Conservation (phyloP, 2,113 vertebrate genomes). For the Speoplatyrhinus poulsoni region DNA sequence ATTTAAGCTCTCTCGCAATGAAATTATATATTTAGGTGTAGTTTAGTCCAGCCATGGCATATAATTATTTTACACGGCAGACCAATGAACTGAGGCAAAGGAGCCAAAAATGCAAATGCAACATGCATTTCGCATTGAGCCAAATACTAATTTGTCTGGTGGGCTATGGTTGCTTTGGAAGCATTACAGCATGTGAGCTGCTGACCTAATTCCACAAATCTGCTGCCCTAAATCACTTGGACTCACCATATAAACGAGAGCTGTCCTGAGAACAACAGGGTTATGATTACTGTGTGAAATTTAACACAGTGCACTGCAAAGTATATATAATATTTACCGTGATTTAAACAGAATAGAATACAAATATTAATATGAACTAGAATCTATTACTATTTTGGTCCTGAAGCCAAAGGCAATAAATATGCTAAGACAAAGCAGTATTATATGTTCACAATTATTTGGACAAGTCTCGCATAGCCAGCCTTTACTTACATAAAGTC, state of each 20-base stretch:
- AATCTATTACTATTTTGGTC: too few relatives aligned
- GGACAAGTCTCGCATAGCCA: too few relatives aligned
- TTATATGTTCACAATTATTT: too few relatives aligned
- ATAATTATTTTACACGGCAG: not conserved
- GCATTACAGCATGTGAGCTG: conserved; percentile 62
- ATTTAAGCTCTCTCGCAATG: too few relatives aligned
- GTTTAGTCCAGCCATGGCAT: not conserved
- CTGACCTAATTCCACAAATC: conserved; percentile 79
- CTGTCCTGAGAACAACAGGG: conserved; percentile 51
- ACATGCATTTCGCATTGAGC: not conserved
- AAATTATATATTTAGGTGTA: conserved; percentile 3
- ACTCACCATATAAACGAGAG: conserved; percentile 66
- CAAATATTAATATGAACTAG: too few relatives aligned
- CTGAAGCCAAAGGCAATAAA: too few relatives aligned
- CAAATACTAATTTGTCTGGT: conserved; percentile 10
- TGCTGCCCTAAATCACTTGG: conserved; percentile 72
- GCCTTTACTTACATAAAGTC: too few relatives aligned
- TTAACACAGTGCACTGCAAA: conserved; percentile 32
- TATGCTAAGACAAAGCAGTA: too few relatives aligned
- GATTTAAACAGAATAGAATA: conserved; percentile 8
- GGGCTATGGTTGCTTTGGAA: conserved; percentile 33
- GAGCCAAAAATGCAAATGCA: conserved; percentile 5
- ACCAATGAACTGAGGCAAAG: not conserved
- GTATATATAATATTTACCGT: conserved; percentile 19
- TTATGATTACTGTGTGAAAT: conserved; percentile 48